phyloP scores from a whole-genome alignment of 2,113 vertebrate genomes.

The Xiphophorus maculatus region DNA sequence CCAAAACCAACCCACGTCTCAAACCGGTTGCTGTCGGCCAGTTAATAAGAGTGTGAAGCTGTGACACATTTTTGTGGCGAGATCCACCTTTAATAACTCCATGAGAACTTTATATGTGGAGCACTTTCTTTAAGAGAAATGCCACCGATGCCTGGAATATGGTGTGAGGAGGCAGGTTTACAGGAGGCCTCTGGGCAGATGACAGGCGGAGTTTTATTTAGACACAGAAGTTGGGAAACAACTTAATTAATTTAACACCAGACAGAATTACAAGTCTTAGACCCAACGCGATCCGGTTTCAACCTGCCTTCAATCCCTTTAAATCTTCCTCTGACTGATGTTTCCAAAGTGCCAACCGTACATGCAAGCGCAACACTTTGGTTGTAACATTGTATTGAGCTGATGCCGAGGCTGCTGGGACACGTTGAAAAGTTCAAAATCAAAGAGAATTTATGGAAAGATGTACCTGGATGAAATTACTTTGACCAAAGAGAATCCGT shows the following conservation, averaged over 20 bases:
- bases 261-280: too few relatives aligned
- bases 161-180: not conserved
- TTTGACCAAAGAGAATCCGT: too few relatives aligned
- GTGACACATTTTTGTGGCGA: not conserved
- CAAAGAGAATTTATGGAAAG: too few relatives aligned
- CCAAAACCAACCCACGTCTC: not conserved
- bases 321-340: too few relatives aligned
- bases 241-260: too few relatives aligned
- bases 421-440: too few relatives aligned
- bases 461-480: too few relatives aligned
- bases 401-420: not conserved
- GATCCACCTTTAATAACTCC: not conserved
- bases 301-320: too few relatives aligned
- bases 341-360: not conserved
- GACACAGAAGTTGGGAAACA: too few relatives aligned
- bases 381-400: not conserved
- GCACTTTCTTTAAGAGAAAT: not conserved
- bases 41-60: not conserved
- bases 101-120: not conserved
- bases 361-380: not conserved
- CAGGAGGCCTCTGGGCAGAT: not conserved
- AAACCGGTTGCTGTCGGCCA: not conserved
- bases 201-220: not conserved
- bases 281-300: too few relatives aligned
- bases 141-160: not conserved